A percentile compares a stretch with the other conserved stretches of the same genome.
Conservation (phyloP, 37 sponge, comb jelly and placozoan species). For the Chondrosia reniformis region DNA sequence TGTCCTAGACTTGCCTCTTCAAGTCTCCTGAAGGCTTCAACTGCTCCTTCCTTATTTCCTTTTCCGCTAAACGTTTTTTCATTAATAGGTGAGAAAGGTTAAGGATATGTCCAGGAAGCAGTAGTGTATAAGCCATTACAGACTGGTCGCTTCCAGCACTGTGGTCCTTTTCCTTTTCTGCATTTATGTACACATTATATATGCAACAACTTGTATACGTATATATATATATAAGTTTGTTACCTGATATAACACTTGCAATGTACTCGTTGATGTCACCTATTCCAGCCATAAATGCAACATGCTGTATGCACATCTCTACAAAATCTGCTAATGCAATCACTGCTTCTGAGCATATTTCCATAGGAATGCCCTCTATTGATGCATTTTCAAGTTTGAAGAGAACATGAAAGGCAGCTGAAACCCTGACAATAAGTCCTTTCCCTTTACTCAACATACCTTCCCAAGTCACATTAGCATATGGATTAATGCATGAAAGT, state of each 20-base stretch:
- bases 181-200: too few relatives aligned
- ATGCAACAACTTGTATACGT: too few relatives aligned
- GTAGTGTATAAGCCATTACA: too few relatives aligned
- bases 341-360: conserved; percentile 21
- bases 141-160: too few relatives aligned
- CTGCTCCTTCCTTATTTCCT: neutral
- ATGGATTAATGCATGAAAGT: too few relatives aligned
- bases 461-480: neutral
- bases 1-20: neutral
- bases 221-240: too few relatives aligned
- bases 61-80: neutral
- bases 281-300: conserved; percentile 39
- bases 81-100: too few relatives aligned
- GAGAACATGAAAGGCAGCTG: conserved; percentile 43
- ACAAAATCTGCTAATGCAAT: conserved; percentile 39
- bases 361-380: neutral
- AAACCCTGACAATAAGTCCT: conserved; percentile 39
- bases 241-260: too few relatives aligned
- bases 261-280: conserved; percentile 22
- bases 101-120: too few relatives aligned
- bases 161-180: too few relatives aligned
- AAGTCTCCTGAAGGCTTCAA: neutral
- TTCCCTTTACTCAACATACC: conserved; percentile 46
- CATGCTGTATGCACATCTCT: conserved; percentile 30
- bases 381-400: conserved; percentile 18